Evolutionary conservation across 2,113 vertebrate species (phyloP).

Genomic region (Chloropsis cyanopogon): DNA sequence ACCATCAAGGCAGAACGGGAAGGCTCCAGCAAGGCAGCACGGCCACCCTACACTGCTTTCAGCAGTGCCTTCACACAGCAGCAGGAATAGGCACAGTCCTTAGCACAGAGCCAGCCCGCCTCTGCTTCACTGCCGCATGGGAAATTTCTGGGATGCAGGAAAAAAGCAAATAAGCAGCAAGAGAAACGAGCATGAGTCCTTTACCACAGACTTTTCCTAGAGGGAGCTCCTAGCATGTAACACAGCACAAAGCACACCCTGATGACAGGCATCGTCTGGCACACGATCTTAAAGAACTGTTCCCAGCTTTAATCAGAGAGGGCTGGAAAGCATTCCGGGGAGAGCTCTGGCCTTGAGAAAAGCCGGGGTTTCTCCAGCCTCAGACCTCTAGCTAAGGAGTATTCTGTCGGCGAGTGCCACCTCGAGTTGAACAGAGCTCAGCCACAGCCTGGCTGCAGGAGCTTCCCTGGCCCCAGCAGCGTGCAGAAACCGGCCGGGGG

Average conservation of each 20-base stretch:
- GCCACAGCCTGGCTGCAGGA: neutral
- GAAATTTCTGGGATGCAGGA: neutral
- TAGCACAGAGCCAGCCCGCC: neutral
- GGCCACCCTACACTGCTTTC: neutral
- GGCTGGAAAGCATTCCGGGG: neutral
- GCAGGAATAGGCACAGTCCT: neutral
- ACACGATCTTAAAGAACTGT: neutral
- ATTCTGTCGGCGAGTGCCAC: neutral
- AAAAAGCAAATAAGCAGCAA: neutral
- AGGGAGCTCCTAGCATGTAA: neutral
- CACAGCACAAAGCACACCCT: neutral
- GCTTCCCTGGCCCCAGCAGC: rapidly evolving
- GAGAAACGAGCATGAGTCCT: neutral
- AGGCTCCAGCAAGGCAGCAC: neutral
- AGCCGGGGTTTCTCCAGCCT: neutral
- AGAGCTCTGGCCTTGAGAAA: neutral
- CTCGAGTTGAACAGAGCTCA: neutral
- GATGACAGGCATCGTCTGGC: neutral
- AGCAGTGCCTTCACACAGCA: neutral
- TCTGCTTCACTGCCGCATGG: neutral
- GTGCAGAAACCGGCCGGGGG: too few relatives aligned
- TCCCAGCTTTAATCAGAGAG: neutral
- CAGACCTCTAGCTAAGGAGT: neutral
- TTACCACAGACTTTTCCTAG: neutral
- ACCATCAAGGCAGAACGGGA: neutral